Percentiles rank a stretch among this genome's conserved stretches.
Evolutionary conservation across 2,113 vertebrate species (phyloP).

Genomic region (Vidua macroura): DNA sequence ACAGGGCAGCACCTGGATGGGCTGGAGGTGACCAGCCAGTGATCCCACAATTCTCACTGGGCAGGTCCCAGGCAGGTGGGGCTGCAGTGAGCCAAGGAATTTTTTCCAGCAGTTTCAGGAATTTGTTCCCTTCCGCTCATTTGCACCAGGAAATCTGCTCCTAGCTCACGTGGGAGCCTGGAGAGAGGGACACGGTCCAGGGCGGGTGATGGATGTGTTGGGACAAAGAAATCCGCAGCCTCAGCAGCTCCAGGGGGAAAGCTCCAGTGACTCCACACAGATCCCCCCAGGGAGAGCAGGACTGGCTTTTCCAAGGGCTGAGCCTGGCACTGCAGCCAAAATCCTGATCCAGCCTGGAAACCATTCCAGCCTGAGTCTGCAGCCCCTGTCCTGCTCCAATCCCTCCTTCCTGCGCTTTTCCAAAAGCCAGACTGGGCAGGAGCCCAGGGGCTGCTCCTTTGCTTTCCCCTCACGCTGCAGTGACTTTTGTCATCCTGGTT

Average conservation of each 20-base stretch:
- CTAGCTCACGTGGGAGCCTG: background rate
- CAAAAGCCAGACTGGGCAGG: background rate
- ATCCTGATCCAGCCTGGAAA: background rate
- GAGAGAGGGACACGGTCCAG: background rate
- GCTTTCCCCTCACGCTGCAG: fast-evolving
- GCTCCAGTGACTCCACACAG: background rate
- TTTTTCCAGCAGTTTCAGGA: background rate
- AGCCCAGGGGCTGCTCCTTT: background rate
- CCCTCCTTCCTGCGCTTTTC: background rate
- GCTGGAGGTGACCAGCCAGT: background rate
- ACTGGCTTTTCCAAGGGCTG: background rate
- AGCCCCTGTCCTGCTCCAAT: background rate
- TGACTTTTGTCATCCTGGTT: background rate
- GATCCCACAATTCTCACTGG: background rate
- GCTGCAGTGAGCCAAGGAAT: background rate
- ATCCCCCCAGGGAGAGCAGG: background rate
- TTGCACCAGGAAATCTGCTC: background rate
- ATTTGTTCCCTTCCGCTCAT: background rate
- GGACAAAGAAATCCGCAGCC: background rate
- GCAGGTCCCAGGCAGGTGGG: background rate
- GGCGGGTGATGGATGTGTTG: fast-evolving
- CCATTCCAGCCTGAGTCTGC: background rate
- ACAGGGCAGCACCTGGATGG: background rate
- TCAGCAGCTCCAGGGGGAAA: background rate
- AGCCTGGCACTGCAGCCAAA: background rate